Conservation (phyloP, 2,113 vertebrate species). For the Brachirus orientalis region DNA sequence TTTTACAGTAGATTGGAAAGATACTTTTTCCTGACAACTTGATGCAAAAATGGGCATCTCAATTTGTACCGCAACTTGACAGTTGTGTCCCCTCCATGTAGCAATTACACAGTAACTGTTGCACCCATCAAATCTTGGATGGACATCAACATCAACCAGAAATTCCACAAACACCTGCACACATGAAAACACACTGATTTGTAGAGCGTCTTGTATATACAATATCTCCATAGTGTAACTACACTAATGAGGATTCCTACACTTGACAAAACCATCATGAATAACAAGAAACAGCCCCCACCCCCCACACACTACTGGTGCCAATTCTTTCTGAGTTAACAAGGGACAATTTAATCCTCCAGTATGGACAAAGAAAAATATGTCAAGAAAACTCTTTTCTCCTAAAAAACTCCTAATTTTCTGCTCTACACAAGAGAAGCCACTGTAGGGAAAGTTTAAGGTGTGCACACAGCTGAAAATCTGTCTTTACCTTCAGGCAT, state of each 20-base stretch:
- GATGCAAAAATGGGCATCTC: neutral
- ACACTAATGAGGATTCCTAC: slow-evolving; percentile 22
- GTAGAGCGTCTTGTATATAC: slow-evolving; percentile 2
- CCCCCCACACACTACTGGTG: slow-evolving; percentile 15
- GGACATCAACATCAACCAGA: slow-evolving; percentile 8
- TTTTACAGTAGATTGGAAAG: neutral
- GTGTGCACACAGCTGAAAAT: slow-evolving; percentile 14
- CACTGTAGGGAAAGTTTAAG: neutral
- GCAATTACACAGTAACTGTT: slow-evolving; percentile 13
- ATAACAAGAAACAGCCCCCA: slow-evolving; percentile 36
- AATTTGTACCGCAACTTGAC: slow-evolving; percentile 2
- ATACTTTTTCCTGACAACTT: neutral
- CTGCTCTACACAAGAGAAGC: slow-evolving; percentile 27
- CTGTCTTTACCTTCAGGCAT: slow-evolving; percentile 20
- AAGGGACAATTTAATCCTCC: slow-evolving; percentile 44
- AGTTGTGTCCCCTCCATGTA: slow-evolving; percentile 33
- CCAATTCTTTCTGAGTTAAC: slow-evolving; percentile 53
- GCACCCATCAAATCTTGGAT: neutral
- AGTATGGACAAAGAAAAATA: slow-evolving; percentile 45
- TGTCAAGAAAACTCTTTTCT: slow-evolving; percentile 31
- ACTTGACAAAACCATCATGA: slow-evolving; percentile 22
- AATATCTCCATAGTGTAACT: slow-evolving; percentile 7
- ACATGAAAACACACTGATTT: slow-evolving; percentile 7
- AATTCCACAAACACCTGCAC: slow-evolving; percentile 16
- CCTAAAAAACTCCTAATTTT: slow-evolving; percentile 10